Percentiles rank a stretch among this genome's conserved stretches.
Conservation (phyloP, 2,797 vertebrate species). For the Neoniphon sammara region DNA sequence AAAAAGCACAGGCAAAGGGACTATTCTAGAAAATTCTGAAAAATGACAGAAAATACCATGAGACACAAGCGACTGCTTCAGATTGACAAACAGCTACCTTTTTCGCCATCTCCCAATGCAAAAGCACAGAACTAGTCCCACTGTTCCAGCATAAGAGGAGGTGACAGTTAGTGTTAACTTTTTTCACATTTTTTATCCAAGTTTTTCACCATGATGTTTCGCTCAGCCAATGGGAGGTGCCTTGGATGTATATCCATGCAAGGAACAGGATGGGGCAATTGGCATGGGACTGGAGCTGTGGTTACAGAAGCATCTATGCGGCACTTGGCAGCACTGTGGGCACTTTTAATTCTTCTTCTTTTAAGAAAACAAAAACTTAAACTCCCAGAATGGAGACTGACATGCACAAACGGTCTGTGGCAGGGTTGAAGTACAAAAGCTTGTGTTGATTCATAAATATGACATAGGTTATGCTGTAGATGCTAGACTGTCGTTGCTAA, state of each 20-base stretch:
- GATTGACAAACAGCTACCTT: constrained; percentile 29
- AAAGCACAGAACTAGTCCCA: constrained; percentile 20
- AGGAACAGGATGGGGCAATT: constrained; percentile 47
- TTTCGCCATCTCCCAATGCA: constrained; percentile 32
- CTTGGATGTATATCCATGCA: constrained; percentile 37
- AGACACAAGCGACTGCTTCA: neutral
- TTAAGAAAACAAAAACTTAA: constrained; percentile 22
- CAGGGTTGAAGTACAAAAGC: neutral
- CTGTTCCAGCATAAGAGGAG: constrained; percentile 37
- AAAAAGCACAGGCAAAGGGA: constrained; percentile 1
- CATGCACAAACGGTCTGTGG: constrained; percentile 5
- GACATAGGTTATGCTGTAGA: neutral
- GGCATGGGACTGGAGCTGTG: constrained; percentile 53
- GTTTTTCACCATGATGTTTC: constrained; percentile 34
- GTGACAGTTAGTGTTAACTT: constrained; percentile 16
- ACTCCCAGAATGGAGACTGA: constrained; percentile 14
- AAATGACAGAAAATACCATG: neutral
- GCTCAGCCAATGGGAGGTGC: constrained; percentile 56
- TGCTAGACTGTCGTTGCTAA: neutral
- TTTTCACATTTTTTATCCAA: neutral
- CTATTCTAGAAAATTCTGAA: neutral
- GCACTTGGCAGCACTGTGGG: constrained; percentile 43
- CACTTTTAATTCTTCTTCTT: constrained; percentile 39
- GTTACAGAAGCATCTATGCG: constrained; percentile 54
- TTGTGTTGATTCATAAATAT: constrained; percentile 10